Evolutionary conservation across 2,888 invertebrate species (phyloP), one percentile per base, ranked within the genome.

Genomic region (Lobophora halterata): DNA sequence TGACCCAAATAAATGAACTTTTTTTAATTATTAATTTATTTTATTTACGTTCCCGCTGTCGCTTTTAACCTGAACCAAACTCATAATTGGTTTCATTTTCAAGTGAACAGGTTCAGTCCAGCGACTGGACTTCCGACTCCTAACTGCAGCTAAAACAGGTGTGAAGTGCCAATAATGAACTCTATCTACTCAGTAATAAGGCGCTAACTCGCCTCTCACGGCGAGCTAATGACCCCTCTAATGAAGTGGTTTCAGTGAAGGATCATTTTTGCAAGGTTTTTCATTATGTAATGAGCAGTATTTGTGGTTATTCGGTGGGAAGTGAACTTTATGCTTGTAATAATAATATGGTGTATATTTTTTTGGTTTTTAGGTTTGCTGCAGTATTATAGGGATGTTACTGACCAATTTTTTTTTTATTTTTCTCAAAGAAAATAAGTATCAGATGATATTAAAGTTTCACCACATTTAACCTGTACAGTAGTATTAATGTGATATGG

Each of bases 11-110:
- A n/a, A n/a, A n/a, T n/a, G n/a, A n/a, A n/a, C n/a, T n/a, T n/a
- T n/a, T n/a, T n/a, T n/a, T n/a, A n/a, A n/a, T n/a, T n/a, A n/a
- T n/a, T n/a, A 5, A 14, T 16, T 10, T 28, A 5, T 9, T 20
- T 11, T 8, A 35, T 26, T 17, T 21, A 5, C 5, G 2, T 34
- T 9, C 2, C 31, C 65, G 59, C 58, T 49, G 3, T 21, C 9
- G 27, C 52, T 45, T 30, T 1, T 50, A 45, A 55, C 58, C 71
- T 67, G 42, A 29, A 56, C 79, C 75, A 68, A 45, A 52, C 52
- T 45, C 74, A 49, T 83, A 82, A 85, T 85, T 85, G 85, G 83
- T 83, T 86, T 86, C 86, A 85, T 86, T 86, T 86, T 79, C 69
- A 61, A 80, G 71, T 72, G 79, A 83, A 71, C 85, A 85, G 79